Evolutionary conservation across 2,797 vertebrate species (phyloP).

Genomic region (Neosilurus hyrtlii): DNA sequence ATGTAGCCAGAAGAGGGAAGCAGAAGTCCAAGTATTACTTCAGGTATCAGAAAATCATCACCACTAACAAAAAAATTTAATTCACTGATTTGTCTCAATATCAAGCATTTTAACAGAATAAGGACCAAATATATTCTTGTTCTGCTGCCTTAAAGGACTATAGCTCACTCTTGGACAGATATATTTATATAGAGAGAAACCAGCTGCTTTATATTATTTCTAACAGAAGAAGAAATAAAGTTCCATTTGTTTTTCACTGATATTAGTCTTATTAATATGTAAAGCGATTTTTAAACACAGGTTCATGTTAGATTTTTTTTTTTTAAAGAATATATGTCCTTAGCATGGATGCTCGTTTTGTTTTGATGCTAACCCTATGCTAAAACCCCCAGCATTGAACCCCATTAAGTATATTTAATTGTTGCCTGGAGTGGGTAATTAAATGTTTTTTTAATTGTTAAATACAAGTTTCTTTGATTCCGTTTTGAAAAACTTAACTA

Average conservation of each 20-base stretch:
- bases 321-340: too few species aligned
- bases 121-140: background rate
- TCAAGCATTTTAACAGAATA: background rate
- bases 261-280: background rate
- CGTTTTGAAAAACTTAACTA: background rate
- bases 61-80: background rate
- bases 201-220: background rate
- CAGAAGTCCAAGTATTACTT: background rate
- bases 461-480: background rate
- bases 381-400: background rate
- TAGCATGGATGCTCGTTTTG: background rate
- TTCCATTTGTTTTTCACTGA: background rate
- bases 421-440: background rate
- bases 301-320: background rate
- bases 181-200: background rate
- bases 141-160: background rate
- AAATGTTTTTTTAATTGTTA: background rate
- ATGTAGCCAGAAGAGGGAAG: conserved; percentile 6
- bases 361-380: background rate
- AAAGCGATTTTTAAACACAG: background rate
- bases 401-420: background rate
- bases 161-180: background rate
- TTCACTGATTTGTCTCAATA: background rate
- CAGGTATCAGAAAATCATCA: background rate
- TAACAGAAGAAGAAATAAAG: background rate